A percentile compares a stretch with the other conserved stretches of the same genome.
Evolutionary conservation across 2,113 vertebrate species (phyloP).

Genomic region (Tretioscincus oriximinensis): DNA sequence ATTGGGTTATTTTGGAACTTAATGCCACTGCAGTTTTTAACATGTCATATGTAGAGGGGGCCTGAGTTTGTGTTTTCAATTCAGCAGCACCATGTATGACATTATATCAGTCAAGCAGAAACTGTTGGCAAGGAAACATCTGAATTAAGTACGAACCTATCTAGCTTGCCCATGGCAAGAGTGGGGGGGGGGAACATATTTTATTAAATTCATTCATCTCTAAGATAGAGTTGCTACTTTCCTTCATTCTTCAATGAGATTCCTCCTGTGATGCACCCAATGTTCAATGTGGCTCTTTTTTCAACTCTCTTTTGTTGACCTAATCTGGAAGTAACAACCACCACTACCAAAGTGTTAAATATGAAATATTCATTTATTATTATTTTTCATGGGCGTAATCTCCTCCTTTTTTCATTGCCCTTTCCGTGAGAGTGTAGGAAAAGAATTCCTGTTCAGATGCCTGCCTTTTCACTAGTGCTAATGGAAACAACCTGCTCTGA

Average conservation of each 20-base stretch:
- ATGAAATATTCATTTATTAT: no score
- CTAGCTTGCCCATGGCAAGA: background rate
- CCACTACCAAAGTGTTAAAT: no score
- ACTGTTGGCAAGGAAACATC: background rate
- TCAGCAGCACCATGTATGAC: background rate
- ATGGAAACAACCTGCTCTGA: no score
- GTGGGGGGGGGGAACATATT: background rate
- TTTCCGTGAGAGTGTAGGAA: no score
- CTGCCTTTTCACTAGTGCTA: no score
- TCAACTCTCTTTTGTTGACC: background rate
- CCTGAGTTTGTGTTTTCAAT: no score
- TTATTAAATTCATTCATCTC: slow-evolving; percentile 3
- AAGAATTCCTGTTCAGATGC: no score
- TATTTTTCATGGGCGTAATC: no score
- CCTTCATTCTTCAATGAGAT: background rate
- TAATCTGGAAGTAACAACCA: background rate
- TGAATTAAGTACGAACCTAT: background rate
- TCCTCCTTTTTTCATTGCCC: no score
- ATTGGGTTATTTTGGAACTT: no score
- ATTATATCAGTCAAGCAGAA: background rate
- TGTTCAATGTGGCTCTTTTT: background rate
- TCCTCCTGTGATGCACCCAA: background rate
- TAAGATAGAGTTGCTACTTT: background rate
- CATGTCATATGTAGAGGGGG: no score
- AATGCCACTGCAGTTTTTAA: no score